Conservation (phyloP, 2,113 vertebrate genomes). For the Macrotis lagotis region DNA sequence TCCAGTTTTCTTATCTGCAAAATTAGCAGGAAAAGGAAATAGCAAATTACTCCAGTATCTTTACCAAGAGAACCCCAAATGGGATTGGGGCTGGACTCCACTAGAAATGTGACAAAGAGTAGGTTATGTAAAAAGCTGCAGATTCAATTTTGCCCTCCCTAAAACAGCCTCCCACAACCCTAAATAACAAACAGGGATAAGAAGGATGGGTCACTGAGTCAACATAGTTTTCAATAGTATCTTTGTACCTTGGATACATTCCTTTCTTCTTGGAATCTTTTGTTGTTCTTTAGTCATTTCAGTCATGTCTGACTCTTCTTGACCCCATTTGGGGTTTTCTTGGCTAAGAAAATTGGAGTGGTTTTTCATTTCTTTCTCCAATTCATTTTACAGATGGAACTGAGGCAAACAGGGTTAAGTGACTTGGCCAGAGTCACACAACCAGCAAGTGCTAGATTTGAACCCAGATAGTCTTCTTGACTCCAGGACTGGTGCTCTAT, state of each 20-base stretch:
- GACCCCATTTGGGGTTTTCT: not conserved
- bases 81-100: not conserved
- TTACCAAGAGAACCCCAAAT: not conserved
- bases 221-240: no score
- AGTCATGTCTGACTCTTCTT: not conserved
- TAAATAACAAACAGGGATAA: not conserved
- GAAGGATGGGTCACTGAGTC: not conserved
- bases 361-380: not conserved
- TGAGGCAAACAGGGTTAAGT: not conserved
- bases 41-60: not conserved
- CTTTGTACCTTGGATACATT: not conserved
- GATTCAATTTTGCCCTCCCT: not conserved
- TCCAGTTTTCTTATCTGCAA: not conserved
- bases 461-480: not conserved
- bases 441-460: not conserved
- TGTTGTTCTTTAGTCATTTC: not conserved
- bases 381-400: not conserved
- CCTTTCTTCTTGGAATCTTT: not conserved
- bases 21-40: not conserved
- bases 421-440: not conserved
- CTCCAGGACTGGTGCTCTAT: not conserved
- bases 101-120: not conserved
- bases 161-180: not conserved
- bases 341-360: not conserved
- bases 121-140: not conserved